Evolutionary conservation across 37 sponge, comb jelly and placozoan genomes (phyloP).

Genomic region (Agelas oroides): DNA sequence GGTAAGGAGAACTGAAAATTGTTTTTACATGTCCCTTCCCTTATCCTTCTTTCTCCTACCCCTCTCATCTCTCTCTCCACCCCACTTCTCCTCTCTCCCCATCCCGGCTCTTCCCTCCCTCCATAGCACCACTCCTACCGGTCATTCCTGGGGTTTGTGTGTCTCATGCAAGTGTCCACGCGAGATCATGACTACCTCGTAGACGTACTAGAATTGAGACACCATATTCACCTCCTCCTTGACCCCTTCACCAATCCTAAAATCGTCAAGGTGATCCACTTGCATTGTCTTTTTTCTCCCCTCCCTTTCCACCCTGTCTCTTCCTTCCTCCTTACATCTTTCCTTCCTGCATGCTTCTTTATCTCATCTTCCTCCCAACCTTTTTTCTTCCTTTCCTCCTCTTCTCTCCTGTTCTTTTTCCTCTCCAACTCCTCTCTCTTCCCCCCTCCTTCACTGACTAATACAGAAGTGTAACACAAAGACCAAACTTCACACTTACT

Average conservation of each 20-base stretch:
- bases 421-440: not conserved
- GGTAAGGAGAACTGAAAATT: slow-evolving; percentile 30
- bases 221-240: slow-evolving; percentile 76
- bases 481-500: not conserved
- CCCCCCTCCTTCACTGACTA: not conserved
- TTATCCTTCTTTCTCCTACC: no score
- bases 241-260: slow-evolving; percentile 90
- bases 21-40: not conserved
- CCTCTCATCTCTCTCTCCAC: not conserved
- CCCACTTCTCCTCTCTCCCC: slow-evolving; percentile 7
- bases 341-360: not conserved
- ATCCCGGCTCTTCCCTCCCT: slow-evolving; percentile 12
- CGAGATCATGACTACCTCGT: slow-evolving; percentile 90
- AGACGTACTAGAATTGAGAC: slow-evolving; percentile 84
- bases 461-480: no score
- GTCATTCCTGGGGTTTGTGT: slow-evolving; percentile 88
- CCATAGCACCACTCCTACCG: slow-evolving; percentile 88
- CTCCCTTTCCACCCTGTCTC: not conserved
- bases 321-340: not conserved
- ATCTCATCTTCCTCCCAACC: no score
- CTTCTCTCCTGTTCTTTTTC: not conserved
- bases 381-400: not conserved
- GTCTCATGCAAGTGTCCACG: slow-evolving; percentile 96
- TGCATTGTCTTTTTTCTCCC: not conserved
- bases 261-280: slow-evolving; percentile 87